These are phyloP conservation scores for Maccullochella peelii DNA, from an alignment of 2,113 vertebrate genomes.

Conservation along the genomic window DNA sequence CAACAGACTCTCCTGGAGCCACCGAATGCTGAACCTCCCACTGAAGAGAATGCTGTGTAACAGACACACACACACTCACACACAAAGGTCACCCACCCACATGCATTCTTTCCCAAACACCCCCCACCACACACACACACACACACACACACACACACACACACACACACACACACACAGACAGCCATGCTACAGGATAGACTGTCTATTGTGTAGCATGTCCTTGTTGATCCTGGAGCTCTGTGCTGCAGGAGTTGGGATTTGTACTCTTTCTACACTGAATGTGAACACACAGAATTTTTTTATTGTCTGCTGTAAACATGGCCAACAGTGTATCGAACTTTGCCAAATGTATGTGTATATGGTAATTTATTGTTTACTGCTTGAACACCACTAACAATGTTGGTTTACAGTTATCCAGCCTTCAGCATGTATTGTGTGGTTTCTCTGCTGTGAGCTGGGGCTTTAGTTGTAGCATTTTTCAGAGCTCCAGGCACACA, in stretches of 20 bases:
- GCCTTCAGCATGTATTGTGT: not conserved
- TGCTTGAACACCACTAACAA: constrained; percentile 8
- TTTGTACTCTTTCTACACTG: constrained; percentile 9
- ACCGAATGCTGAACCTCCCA: constrained; percentile 83
- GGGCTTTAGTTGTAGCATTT: constrained; percentile 12
- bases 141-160: not conserved
- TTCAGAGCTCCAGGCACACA: constrained; percentile 2
- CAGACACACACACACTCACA: not conserved
- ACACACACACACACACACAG: constrained; percentile 15
- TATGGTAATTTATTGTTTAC: constrained; percentile 46
- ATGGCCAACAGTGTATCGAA: not conserved
- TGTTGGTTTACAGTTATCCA: not conserved
- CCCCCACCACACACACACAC: not conserved
- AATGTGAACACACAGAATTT: constrained; percentile 41
- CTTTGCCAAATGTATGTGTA: constrained; percentile 55
- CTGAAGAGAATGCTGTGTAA: constrained; percentile 80
- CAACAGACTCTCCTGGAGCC: constrained; percentile 88
- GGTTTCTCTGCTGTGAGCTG: not conserved
- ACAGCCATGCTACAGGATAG: constrained; percentile 2
- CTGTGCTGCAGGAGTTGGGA: constrained; percentile 22
- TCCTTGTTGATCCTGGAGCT: constrained; percentile 4
- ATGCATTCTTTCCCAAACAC: not conserved
- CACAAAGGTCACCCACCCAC: not conserved
- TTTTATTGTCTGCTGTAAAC: constrained; percentile 29
- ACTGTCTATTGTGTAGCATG: constrained; percentile 10